A percentile compares a stretch with the other conserved stretches of the same genome.
Evolutionary conservation across 2,113 vertebrate genomes (phyloP).

Genomic region (Anseranas semipalmata): DNA sequence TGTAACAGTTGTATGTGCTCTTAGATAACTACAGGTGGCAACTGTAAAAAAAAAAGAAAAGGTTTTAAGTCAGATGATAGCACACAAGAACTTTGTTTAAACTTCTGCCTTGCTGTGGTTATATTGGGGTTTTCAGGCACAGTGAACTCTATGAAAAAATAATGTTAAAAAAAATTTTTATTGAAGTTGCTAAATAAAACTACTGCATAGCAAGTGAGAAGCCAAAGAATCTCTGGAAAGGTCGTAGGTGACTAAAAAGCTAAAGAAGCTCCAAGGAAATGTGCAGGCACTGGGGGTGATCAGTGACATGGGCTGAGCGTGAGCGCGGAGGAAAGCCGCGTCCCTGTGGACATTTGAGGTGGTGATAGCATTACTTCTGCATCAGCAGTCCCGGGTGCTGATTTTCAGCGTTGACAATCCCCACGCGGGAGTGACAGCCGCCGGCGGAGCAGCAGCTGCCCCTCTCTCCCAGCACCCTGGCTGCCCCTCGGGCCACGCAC

Average conservation of each 20-base stretch:
- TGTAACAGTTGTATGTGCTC: not conserved
- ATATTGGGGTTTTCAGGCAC: not conserved
- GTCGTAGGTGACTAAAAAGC: not conserved
- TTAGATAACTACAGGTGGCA: not conserved
- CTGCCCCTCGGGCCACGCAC: no score
- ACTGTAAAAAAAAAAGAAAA: not conserved
- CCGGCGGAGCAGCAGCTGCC: not conserved
- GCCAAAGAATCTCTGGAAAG: not conserved
- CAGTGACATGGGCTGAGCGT: not conserved
- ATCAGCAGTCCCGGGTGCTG: not conserved
- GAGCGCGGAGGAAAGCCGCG: rapidly evolving
- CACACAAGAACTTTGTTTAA: not conserved
- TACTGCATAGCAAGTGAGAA: not conserved
- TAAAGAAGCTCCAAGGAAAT: not conserved
- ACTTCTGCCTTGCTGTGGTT: not conserved
- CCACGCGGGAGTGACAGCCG: not conserved
- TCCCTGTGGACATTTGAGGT: not conserved
- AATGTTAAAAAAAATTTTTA: not conserved
- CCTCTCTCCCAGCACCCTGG: rapidly evolving
- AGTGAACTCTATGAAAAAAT: not conserved
- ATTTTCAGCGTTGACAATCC: not conserved
- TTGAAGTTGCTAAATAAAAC: not conserved
- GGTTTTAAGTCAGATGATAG: not conserved
- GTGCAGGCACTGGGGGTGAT: not conserved
- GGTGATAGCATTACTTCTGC: not conserved